phyloP scores from a whole-genome alignment of 2,888 invertebrate species.

The Caradrina kadenii region DNA sequence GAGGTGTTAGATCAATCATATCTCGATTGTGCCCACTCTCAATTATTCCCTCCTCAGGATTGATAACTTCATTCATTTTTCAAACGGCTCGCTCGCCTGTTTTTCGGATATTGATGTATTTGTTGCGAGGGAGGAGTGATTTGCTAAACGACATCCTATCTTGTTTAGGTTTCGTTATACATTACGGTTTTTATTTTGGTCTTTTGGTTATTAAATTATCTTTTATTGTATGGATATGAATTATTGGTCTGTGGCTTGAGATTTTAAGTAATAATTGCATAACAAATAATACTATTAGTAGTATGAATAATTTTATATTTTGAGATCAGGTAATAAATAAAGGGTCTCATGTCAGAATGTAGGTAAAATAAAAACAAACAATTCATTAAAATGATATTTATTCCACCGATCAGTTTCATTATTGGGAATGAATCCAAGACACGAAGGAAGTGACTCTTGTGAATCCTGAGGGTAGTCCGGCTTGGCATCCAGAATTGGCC shows the following conservation, averaged over 20 bases:
- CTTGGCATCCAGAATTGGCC: slow-evolving; percentile 73
- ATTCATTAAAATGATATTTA: slow-evolving; percentile 1
- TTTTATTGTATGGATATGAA: neutral
- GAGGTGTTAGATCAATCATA: slow-evolving; percentile 89
- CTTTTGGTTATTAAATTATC: slow-evolving; percentile 33
- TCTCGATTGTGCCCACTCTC: slow-evolving; percentile 84
- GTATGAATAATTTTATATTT: neutral
- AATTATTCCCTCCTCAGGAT: slow-evolving; percentile 83
- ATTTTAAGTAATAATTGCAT: neutral
- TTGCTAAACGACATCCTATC: slow-evolving; percentile 60
- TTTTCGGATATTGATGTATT: slow-evolving; percentile 65
- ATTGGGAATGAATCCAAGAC: slow-evolving; percentile 74
- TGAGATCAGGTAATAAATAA: neutral
- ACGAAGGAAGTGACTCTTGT: slow-evolving; percentile 75
- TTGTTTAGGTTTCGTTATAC: slow-evolving; percentile 43
- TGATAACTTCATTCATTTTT: slow-evolving; percentile 87
- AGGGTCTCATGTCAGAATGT: neutral
- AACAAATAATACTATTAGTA: no score
- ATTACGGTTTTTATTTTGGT: slow-evolving; percentile 26
- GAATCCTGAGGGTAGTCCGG: slow-evolving; percentile 76
- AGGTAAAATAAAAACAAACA: neutral
- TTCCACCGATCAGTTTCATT: slow-evolving; percentile 23
- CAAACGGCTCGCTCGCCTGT: slow-evolving; percentile 66
- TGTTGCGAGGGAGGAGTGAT: slow-evolving; percentile 56
- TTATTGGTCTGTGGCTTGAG: neutral